Conservation (phyloP, 1,140 invertebrate species). For the Sycophaga agraensis region DNA sequence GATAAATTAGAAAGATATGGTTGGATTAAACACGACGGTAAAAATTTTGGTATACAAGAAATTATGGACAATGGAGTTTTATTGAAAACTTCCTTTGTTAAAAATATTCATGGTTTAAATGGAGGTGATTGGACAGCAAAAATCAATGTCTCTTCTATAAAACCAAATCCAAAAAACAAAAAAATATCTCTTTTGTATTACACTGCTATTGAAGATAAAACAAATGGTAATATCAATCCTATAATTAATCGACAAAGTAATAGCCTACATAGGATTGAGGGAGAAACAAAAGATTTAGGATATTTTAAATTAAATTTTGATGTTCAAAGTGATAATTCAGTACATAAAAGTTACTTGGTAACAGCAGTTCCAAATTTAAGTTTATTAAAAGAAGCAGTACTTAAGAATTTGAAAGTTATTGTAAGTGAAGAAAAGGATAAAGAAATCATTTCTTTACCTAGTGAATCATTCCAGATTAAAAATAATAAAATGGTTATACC, state of each 20-base stretch:
- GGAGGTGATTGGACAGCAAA: conserved; percentile 93
- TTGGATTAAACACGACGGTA: conserved; percentile 92
- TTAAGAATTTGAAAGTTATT: conserved; percentile 66
- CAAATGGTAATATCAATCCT: conserved; percentile 64
- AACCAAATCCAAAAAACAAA: conserved; percentile 48
- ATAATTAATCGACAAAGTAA: conserved; percentile 52
- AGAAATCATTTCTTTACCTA: conserved; percentile 63
- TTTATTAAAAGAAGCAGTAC: conserved; percentile 76
- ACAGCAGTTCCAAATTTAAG: conserved; percentile 72
- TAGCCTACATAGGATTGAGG: conserved; percentile 70
- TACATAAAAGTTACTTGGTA: conserved; percentile 74
- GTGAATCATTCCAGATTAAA: conserved; percentile 60
- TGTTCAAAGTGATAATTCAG: conserved; percentile 59
- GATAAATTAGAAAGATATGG: conserved; percentile 79
- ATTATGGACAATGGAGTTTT: conserved; percentile 79
- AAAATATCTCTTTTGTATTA: conserved; percentile 78
- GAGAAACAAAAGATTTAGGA: conserved; percentile 77
- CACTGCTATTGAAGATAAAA: conserved; percentile 71
- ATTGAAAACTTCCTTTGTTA: conserved; percentile 87
- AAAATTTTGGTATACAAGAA: conserved; percentile 88
- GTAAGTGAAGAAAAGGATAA: conserved; percentile 61
- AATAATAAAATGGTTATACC: conserved; percentile 61
- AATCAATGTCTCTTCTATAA: conserved; percentile 66
- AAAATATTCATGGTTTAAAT: conserved; percentile 72
- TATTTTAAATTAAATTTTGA: conserved; percentile 66